Evolutionary conservation across 2,797 vertebrate genomes (phyloP), one percentile per base, ranked within the genome.

Genomic region (Coracias cyanogaster): DNA sequence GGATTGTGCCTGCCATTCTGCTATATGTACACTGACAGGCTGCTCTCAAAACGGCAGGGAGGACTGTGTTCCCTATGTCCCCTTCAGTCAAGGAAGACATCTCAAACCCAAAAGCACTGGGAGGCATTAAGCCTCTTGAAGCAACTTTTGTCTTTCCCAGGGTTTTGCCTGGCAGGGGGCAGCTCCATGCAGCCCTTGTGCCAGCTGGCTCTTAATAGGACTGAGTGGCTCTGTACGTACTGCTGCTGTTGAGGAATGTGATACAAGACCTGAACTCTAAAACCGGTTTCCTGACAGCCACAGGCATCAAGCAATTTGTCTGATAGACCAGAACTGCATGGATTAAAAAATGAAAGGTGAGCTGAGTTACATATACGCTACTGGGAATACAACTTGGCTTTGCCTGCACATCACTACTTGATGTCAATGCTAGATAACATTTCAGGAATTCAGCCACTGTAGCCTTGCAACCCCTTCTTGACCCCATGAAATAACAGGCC

Each of bases 1-100:
- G 29, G 52, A 69, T 60, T 39, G 25, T 94, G 39, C n/a, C 35
- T 65, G 39, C 29, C 39, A 24, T 70, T 41, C 41, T 85, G 57
- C 28, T 16, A 4, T 21, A 9, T 4, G 6, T 58, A 10, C 1
- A 0, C 25, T 82, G 26, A 20, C 14, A 58, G 37, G 12, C 52
- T 87, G 22, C 10, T 33, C 64, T 48, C 25, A 73, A 24, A 77
- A 74, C 71, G 4, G 19, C n/a, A n/a, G 37, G 17, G 15, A 43
- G 35, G 31, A 15, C 45, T 49, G 35, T 41, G 8, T 51, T 83
- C 35, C 10, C 37, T 10, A 35, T 62, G 18, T 86, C 0, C 0
- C 15, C 28, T 67, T 60, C 55, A 57, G 35, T 22, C 71, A 57
- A 66, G 15, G 35, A 74, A 55, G 9, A 20, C 3, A 2, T 54